Base-by-base conservation (phyloP, 2,113 vertebrate genomes). In the Spea bombifrons region DNA sequence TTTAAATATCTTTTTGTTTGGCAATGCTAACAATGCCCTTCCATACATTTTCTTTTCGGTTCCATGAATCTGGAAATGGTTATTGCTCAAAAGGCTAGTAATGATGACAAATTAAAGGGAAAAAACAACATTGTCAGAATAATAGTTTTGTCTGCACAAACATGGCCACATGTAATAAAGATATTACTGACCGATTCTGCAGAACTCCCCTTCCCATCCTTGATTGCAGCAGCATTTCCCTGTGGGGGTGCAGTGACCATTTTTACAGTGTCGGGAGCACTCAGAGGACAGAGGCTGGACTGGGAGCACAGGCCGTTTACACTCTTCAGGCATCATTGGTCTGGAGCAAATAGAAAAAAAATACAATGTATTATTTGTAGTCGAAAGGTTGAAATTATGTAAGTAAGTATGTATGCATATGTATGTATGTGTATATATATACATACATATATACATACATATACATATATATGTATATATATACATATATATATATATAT, bases 141-240 rank as follows among this genome's bases (percentile, higher is more conserved):
- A 30, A 16, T 7, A 7, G 61, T 64, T 64, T 64, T 64, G 61
- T 64, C 61, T 64, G 13, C 13, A 57, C 66, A 76, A 47, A 16
- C 65, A 71, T 71, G 67, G 55, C n/a, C 67, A 30, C 45, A 48
- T 68, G 52, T 49, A 45, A 73, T 30, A 53, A 13, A 3, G 80
- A 73, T 81, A 83, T 82, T 83, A 92, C 94, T 89, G 76, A 99
- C 97, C 97, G 52, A 90, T 87, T 93, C 95, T 91, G 89, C 97
- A 99, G 90, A 97, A 95, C 69, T 95, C 94, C 55, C 96, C 97
- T 85, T 97, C 96, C 97, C 97, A 99, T 86, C 97, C 96, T 5
- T 89, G 92, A 82, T 88, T 95, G 88, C 97, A 99, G 91, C 97
- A 99, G 85, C 97, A 99, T 82, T 90, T 92, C 81, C 97, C 96